Conservation (phyloP, 2,113 vertebrate genomes). For the Neodontobutis hainanensis region DNA sequence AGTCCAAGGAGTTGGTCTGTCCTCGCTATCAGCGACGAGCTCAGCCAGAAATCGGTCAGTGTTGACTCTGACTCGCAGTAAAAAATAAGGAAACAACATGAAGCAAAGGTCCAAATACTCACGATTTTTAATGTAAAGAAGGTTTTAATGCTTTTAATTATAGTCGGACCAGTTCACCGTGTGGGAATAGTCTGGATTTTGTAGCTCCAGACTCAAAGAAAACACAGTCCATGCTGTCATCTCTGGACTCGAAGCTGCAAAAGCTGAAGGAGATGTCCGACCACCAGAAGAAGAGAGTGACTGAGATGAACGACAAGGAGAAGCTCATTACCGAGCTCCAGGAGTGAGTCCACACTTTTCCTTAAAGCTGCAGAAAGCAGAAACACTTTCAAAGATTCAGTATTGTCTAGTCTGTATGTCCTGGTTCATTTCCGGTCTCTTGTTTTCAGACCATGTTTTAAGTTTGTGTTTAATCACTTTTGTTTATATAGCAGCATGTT, state of each 20-base stretch:
- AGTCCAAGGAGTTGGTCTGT: conserved; percentile 93
- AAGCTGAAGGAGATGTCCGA: conserved; percentile 98
- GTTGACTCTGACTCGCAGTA: too few species aligned
- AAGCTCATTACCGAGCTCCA: conserved; percentile 95
- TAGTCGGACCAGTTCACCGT: too few species aligned
- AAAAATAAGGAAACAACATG: too few species aligned
- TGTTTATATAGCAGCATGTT: too few species aligned
- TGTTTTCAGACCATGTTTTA: too few species aligned
- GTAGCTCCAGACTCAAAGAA: too few species aligned
- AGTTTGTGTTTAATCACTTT: too few species aligned
- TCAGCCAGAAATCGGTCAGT: conserved; percentile 95
- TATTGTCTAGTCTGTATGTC: not conserved
- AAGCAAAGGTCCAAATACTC: too few species aligned
- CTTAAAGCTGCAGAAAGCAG: not conserved
- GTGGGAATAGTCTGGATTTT: too few species aligned
- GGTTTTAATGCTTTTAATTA: too few species aligned
- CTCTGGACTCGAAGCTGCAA: conserved; percentile 96
- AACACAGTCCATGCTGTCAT: conserved; percentile 86
- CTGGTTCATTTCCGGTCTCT: too few species aligned
- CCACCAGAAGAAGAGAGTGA: conserved; percentile 95
- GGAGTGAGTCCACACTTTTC: conserved; percentile 82
- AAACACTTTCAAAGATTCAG: not conserved
- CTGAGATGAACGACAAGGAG: conserved; percentile 96
- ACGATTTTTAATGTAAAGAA: too few species aligned
- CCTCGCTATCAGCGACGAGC: conserved; percentile 95